Evolutionary conservation across 2,888 invertebrate species (phyloP).

Genomic region (Leptinotarsa haldemani): DNA sequence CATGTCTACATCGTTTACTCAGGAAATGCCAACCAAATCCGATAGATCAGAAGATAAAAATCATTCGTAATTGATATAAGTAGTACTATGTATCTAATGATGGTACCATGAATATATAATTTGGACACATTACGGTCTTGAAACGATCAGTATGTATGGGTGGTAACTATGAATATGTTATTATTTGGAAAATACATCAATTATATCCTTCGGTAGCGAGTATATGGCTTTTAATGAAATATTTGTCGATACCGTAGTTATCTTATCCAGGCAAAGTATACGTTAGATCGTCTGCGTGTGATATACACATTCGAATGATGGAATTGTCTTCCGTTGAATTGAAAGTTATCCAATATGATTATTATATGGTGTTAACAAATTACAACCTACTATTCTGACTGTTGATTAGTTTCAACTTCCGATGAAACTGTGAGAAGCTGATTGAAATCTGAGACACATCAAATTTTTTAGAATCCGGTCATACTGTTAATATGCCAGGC

Average conservation of each 20-base stretch:
- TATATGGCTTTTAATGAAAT: slow-evolving; percentile 4
- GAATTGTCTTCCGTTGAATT: background rate
- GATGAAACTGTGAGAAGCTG: background rate
- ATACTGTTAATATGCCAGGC: too few relatives aligned
- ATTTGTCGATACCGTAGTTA: background rate
- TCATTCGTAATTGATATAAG: slow-evolving; percentile 8
- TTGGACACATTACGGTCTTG: slow-evolving; percentile 11
- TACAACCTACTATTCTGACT: background rate
- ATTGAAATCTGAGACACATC: background rate
- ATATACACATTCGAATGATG: background rate
- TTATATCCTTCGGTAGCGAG: slow-evolving; percentile 14
- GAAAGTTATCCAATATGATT: background rate
- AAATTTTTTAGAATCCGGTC: too few relatives aligned
- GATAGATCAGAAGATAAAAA: background rate
- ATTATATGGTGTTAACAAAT: background rate
- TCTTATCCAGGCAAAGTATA: background rate
- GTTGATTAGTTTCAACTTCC: background rate
- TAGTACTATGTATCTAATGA: background rate
- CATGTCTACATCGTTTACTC: background rate
- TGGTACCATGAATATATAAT: slow-evolving; percentile 3
- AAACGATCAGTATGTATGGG: slow-evolving; percentile 6
- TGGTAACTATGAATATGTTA: slow-evolving; percentile 9
- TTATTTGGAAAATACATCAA: slow-evolving; percentile 15
- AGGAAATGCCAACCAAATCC: background rate
- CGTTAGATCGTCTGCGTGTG: background rate